A percentile compares a stretch with the other conserved stretches of the same genome.
These are phyloP conservation scores for Amia ocellicauda DNA, from an alignment of 2,113 vertebrate species.

Conservation along the genomic window DNA sequence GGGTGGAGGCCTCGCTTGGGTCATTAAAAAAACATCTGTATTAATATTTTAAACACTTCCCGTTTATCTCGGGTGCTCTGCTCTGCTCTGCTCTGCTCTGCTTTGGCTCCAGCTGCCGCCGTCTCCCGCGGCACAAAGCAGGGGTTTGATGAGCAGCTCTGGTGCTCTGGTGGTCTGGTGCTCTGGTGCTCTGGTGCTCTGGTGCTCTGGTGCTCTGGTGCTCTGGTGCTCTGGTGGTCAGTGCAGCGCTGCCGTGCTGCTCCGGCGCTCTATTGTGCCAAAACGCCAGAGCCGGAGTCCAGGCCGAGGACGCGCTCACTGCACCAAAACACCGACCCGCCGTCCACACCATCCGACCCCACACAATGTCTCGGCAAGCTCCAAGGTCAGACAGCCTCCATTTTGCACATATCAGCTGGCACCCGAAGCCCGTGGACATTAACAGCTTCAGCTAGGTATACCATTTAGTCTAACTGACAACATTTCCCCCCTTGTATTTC, in stretches of 20 bases:
- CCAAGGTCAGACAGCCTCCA: constrained; percentile 21
- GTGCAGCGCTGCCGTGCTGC: too few species aligned
- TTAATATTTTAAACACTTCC: neutral
- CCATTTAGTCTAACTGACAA: too few species aligned
- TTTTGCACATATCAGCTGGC: constrained; percentile 18
- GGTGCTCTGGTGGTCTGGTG: too few species aligned
- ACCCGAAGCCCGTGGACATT: neutral
- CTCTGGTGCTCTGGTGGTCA: too few species aligned
- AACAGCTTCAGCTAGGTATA: too few species aligned
- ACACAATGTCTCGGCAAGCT: neutral
- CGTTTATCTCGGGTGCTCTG: neutral
- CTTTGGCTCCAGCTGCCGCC: neutral
- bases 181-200: too few species aligned
- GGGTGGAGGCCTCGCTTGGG: neutral
- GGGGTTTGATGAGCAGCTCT: too few species aligned
- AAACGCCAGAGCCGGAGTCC: neutral
- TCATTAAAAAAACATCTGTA: neutral
- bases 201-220: too few species aligned
- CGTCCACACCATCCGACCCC: neutral
- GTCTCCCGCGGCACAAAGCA: neutral
- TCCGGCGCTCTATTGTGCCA: neutral
- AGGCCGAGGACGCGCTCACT: too few species aligned
- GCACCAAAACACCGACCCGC: neutral
- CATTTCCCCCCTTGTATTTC: too few species aligned
- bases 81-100: neutral